phyloP scores from a whole-genome alignment of 1,140 invertebrate genomes.

The Drosophila rhopaloa region DNA sequence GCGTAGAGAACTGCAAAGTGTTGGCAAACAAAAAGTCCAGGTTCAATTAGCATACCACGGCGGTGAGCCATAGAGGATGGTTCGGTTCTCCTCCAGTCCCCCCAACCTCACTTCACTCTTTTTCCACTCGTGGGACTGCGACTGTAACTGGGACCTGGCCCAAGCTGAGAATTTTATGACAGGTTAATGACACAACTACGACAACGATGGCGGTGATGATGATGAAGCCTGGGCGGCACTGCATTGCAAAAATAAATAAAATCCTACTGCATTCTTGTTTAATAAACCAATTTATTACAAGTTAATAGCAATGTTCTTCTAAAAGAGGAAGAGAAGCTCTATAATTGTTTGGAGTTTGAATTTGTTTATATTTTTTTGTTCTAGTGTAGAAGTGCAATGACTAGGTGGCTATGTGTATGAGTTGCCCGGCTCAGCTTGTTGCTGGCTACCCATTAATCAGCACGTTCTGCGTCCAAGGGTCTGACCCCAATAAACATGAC shows the following conservation, averaged over 20 bases:
- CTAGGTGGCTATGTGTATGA: constrained; percentile 52
- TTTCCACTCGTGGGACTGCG: constrained; percentile 50
- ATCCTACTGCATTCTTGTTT: not conserved
- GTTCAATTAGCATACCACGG: constrained; percentile 77
- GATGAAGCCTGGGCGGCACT: constrained; percentile 40
- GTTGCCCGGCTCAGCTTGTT: constrained; percentile 26
- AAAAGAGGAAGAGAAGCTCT: not conserved
- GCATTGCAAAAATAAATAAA: constrained; percentile 19
- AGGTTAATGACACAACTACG: constrained; percentile 74
- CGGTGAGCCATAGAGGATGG: constrained; percentile 55
- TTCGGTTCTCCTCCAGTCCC: constrained; percentile 2
- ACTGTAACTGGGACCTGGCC: constrained; percentile 41
- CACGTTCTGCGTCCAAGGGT: constrained; percentile 30
- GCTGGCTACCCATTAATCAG: constrained; percentile 64
- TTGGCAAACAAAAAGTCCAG: constrained; percentile 72
- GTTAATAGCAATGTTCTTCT: not conserved
- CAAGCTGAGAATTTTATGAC: constrained; percentile 76
- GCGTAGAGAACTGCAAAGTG: constrained; percentile 59
- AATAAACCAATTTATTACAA: not conserved
- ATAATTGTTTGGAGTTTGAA: not conserved
- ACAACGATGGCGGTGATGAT: constrained; percentile 24
- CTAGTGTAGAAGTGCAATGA: constrained; percentile 48
- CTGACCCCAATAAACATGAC: constrained; percentile 74
- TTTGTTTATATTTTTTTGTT: constrained; percentile 6
- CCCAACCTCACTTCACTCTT: not conserved